Evolutionary conservation across 2,113 vertebrate species (phyloP), one percentile per base, ranked within the genome.

Genomic region (Pao palembangensis): DNA sequence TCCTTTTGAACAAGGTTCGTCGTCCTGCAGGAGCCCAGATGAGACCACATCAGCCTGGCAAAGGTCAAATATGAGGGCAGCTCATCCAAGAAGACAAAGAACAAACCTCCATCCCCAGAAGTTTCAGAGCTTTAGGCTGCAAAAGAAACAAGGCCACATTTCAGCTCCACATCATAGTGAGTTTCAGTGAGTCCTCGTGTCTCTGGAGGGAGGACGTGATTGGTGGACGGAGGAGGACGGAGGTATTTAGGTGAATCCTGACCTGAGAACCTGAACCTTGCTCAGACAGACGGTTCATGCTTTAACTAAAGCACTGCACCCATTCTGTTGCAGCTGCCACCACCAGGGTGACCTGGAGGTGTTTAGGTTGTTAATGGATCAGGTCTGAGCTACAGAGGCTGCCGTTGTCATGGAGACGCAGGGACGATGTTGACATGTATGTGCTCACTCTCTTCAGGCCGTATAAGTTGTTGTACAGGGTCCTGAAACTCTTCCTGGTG

Each of bases 91-190:
- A 38, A 12, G 2, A 38, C 8, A 10, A 38, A 49, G 47, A 8
- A 65, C 71, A 84, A 88, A 99, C 97, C 92, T 98, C 97, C 96
- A 98, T 98, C 34, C 97, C 97, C 10, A 99, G 92, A 43, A 99
- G 93, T 67, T 99, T 99, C 65, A 99, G 89, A 65, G 95, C 97
- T 91, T 99, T 99, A 4, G 95, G 96, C 96, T 99, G 87, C 38
- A 77, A 76, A 47, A 47, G 71, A 78, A 47, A 25, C 15, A 53
- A 42, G 51, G 16, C 41, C 64, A 25, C 15, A 6, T 2, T 14
- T 55, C 1, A 51, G 38, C 17, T 48, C 2, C 20, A 12, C 47
- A 12, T 38, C 34, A 34, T 2, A 12, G 34, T 38, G 34, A 11
- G 34, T 38, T 10, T 38, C 34, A 38, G 34, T 7, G 25, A 28